Base-by-base conservation (phyloP, 2,888 invertebrate genomes). In the Prenolepis imparis region DNA sequence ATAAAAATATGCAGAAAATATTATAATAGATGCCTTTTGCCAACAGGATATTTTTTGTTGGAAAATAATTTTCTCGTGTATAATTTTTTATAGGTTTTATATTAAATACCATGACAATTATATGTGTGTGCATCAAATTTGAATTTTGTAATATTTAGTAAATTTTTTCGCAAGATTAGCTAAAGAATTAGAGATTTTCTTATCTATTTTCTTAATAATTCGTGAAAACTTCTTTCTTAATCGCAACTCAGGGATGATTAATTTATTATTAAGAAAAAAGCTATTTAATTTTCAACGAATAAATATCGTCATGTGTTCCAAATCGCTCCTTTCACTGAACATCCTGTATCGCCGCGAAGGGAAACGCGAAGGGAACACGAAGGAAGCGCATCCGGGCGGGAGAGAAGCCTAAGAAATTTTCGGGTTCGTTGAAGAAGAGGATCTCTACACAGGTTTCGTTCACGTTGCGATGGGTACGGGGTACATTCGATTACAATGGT, bases 331-430 rank as follows among this genome's bases (percentile, higher is more conserved):
- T 9, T 41, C 28, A 41, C 32, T 21, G 68, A 28, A 68, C 57
- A 68, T 78, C 57, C 68, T 67, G 44, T 39, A 24, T 39, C 6
- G 24, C 44, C 9, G 18, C 21, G 15, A 74, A 12, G 9, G 64
- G n/a, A 24, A 21, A 18, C 6, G 36, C n/a, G n/a, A 18, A 59
- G 8, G 32, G 44, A 32, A 52, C 39, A 11, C 24, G 24, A 36
- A 66, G 75, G 57, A 68, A 68, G 57, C 36, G 32, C 21, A 70
- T 87, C 87, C 84, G 87, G 64, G 59, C 67, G 86, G 84, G 82
- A 84, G 88, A 83, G 88, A 89, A 89, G 63, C 88, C 88, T 83
- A 28, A 73, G 70, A 83, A 88, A 83, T 87, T 87, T 87, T 59
- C 55, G 64, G 77, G 61, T 36, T 61, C 39, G 61, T 52, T 15